Conservation (phyloP, 1,140 invertebrate species). For the Triops cancriformis region DNA sequence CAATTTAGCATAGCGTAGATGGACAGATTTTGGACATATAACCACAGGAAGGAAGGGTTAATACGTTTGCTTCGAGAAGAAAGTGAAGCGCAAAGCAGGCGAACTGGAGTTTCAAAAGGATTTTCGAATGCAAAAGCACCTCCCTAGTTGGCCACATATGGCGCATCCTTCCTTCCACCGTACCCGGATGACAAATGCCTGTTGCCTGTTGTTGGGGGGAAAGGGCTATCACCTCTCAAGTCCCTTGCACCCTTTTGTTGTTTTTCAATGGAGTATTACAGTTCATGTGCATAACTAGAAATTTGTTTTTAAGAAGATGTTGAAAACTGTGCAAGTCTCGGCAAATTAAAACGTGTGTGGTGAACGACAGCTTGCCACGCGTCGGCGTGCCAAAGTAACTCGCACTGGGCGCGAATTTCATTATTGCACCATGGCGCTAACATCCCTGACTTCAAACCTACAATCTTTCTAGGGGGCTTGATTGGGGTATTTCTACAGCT, state of each 20-base stretch:
- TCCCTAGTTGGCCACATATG: neutral
- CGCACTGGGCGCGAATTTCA: no score
- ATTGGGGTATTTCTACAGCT: no score
- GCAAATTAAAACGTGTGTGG: no score
- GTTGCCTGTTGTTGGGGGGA: neutral
- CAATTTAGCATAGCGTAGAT: neutral
- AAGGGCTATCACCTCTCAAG: neutral
- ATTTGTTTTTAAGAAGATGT: neutral
- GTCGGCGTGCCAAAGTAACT: no score
- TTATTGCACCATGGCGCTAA: no score
- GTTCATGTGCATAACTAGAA: neutral
- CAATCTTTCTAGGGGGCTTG: no score
- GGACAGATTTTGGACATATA: neutral
- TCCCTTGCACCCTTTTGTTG: neutral
- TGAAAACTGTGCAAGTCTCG: no score
- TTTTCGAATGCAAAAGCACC: neutral
- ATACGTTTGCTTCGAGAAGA: neutral
- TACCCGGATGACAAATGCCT: neutral
- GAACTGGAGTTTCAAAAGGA: neutral
- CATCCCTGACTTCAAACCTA: no score
- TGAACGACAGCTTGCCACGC: no score
- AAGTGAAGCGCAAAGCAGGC: neutral
- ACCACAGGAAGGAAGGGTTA: constrained; percentile 9
- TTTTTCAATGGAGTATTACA: neutral
- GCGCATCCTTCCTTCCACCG: neutral